Percentiles rank a stretch among this genome's conserved stretches.
Conservation (phyloP, 1,140 invertebrate species). For the Eulimnadia texana region DNA sequence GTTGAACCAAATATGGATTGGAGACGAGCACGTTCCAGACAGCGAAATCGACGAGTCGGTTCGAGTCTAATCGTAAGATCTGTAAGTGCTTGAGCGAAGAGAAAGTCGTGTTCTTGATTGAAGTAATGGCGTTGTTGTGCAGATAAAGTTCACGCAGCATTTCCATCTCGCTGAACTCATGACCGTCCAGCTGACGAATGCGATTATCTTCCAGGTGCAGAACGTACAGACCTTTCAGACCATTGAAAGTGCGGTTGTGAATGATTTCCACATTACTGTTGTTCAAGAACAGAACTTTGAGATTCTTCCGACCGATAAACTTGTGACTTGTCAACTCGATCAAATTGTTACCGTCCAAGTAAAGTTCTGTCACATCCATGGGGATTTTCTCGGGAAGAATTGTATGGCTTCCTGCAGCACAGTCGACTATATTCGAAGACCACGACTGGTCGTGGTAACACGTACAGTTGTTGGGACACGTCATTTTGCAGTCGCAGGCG, state of each 20-base stretch:
- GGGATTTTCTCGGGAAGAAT: slow-evolving; percentile 72
- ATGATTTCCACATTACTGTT: slow-evolving; percentile 68
- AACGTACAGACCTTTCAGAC: slow-evolving; percentile 56
- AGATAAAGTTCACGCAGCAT: slow-evolving; percentile 48
- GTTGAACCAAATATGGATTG: slow-evolving; percentile 48
- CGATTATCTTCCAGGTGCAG: slow-evolving; percentile 68
- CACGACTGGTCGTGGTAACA: slow-evolving; percentile 89
- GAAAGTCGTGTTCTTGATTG: slow-evolving; percentile 65
- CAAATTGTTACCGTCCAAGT: slow-evolving; percentile 80
- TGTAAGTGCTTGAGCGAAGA: slow-evolving; percentile 48
- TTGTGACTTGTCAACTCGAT: slow-evolving; percentile 71
- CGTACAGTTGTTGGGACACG: slow-evolving; percentile 82
- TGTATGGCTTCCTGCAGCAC: slow-evolving; percentile 59
- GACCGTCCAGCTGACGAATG: slow-evolving; percentile 57
- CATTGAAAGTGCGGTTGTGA: slow-evolving; percentile 80
- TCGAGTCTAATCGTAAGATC: slow-evolving; percentile 58
- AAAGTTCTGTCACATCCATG: slow-evolving; percentile 87
- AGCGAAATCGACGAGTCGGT: slow-evolving; percentile 52
- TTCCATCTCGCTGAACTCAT: slow-evolving; percentile 54
- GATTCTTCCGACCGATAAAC: slow-evolving; percentile 74
- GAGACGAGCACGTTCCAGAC: slow-evolving; percentile 55
- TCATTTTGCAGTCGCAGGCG: slow-evolving; percentile 90
- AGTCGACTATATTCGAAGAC: slow-evolving; percentile 85
- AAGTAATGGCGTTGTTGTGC: slow-evolving; percentile 48
- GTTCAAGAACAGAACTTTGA: slow-evolving; percentile 69